These are phyloP conservation scores for Montipora capricornis DNA, from an alignment of 64 coral and sea anemone genomes.

Conservation along the genomic window DNA sequence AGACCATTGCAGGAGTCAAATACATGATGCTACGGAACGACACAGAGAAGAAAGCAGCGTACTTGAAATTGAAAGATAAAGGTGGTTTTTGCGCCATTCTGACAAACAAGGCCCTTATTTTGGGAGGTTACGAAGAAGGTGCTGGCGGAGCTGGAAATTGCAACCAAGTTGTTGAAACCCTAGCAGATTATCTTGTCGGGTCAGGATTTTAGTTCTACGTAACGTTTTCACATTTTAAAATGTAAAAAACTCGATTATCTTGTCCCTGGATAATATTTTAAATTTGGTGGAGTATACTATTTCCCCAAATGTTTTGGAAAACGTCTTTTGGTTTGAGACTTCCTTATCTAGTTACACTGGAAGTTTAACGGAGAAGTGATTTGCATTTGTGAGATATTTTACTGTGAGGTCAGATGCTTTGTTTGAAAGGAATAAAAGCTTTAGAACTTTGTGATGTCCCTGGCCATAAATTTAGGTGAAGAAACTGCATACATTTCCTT, in stretches of 20 bases:
- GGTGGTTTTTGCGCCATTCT: slow-evolving; percentile 83
- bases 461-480: too few relatives aligned
- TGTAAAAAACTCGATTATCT: not conserved
- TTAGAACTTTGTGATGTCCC: not conserved
- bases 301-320: not conserved
- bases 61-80: slow-evolving; percentile 91
- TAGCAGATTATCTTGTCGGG: slow-evolving; percentile 77
- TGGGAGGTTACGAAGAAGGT: slow-evolving; percentile 85
- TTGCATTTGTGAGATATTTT: not conserved
- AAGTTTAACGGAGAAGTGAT: not conserved
- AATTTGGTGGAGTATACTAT: not conserved
- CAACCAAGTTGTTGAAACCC: slow-evolving; percentile 81
- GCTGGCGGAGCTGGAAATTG: slow-evolving; percentile 91
- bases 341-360: slow-evolving; percentile 18
- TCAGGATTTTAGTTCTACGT: slow-evolving; percentile 55
- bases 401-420: not conserved
- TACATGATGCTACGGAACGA: slow-evolving; percentile 97
- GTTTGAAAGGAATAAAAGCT: not conserved
- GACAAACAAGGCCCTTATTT: slow-evolving; percentile 78
- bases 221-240: not conserved
- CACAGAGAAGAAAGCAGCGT: slow-evolving; percentile 75
- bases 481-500: too few relatives aligned
- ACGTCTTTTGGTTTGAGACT: not conserved
- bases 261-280: not conserved
- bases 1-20: slow-evolving; percentile 73